Base-by-base conservation (phyloP, 2,113 vertebrate species). In the Eurypyga helias region DNA sequence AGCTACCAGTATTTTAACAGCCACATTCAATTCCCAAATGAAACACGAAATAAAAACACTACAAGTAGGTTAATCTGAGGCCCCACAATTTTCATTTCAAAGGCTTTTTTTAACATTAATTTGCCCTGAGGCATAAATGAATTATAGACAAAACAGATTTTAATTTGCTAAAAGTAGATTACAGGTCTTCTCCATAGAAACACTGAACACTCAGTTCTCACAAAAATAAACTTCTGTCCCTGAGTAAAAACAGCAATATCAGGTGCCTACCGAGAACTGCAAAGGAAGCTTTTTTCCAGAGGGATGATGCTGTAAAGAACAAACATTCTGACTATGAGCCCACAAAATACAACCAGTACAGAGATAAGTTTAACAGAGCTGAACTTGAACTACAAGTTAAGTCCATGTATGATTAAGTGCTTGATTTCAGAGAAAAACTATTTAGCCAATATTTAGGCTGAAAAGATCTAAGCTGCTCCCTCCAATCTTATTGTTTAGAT, bases 1-100 rank as follows among this genome's bases (percentile, higher is more conserved):
- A 93, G 64, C 46, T 78, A 75, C 43, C 13, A 92, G 83, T 71
- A 90, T 70, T 76, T 91, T 87, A 88, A 92, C 55, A 93, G 51
- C 21, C 9, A 25, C 55, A 49, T 87, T 48, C 51, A 89, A 78
- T 64, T 87, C 96, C 88, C 96, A 93, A 43, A 83, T 29, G 72
- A 86, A 96, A 86, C 55, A 55, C 45, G 79, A 93, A 96, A 88
- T 93, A 96, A 97, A 93, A 93, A 21, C 65, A 80, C 76, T 94
- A 58, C 69, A 94, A 95, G 72, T 94, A 94, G 93, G 94, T 96
- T 95, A 96, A 96, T 96, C 80, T 94, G 57, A 94, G 61, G 83
- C 41, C 69, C 91, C 80, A 75, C 33, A 8, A 79, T 89, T 94
- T 95, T 92, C 4, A 94, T 92, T 90, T 95, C 91, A 96, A 95